Evolutionary conservation across 2,113 vertebrate species (phyloP).

Genomic region (Myotis yumanensis): DNA sequence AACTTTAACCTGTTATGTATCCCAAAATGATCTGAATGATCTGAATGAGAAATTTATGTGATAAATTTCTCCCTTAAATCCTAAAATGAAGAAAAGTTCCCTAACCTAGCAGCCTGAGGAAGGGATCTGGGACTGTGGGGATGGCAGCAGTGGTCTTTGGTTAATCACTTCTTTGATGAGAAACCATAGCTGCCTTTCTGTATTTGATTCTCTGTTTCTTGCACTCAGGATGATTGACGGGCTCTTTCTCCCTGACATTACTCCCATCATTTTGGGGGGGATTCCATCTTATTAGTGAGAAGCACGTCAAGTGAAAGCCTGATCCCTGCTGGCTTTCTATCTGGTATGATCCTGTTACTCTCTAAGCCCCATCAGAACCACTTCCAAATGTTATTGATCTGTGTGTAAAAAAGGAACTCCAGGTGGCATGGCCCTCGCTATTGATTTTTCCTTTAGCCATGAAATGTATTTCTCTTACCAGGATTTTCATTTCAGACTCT

Average conservation of each 20-base stretch:
- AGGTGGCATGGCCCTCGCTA: not conserved
- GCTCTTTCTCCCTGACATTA: constrained; percentile 11
- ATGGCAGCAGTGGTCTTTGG: not conserved
- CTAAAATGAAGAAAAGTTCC: not conserved
- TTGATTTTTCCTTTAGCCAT: constrained; percentile 23
- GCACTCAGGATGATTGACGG: not conserved
- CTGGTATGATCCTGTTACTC: not conserved
- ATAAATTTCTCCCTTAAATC: not conserved
- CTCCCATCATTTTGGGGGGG: not conserved
- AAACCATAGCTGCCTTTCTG: not conserved
- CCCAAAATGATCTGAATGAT: not conserved
- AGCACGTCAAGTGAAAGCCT: constrained; percentile 20
- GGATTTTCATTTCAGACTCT: not conserved
- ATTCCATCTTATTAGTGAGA: constrained; percentile 45
- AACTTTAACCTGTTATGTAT: not conserved
- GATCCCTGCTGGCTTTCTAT: constrained; percentile 23
- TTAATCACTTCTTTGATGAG: not conserved
- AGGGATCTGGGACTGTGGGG: not conserved
- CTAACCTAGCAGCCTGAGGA: not conserved
- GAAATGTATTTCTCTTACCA: constrained; percentile 12
- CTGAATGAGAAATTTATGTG: too few relatives aligned
- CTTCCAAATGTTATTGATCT: constrained; percentile 7
- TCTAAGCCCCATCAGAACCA: not conserved
- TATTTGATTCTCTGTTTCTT: not conserved
- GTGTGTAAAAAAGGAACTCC: not conserved